phyloP scores from a whole-genome alignment of 2,888 invertebrate species.

The Mimas tiliae region DNA sequence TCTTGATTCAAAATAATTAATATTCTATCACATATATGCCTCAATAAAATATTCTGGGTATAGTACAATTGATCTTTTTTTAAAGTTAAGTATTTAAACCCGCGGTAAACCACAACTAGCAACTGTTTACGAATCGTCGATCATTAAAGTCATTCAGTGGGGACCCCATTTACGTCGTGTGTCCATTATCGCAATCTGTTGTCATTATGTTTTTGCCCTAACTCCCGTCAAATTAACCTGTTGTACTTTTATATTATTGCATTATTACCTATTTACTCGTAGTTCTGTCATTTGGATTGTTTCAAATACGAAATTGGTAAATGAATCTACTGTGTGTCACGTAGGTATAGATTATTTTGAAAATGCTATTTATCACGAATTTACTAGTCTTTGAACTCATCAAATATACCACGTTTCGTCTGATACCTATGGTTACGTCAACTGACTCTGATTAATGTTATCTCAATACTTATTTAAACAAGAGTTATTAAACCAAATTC shows the following conservation, averaged over 20 bases:
- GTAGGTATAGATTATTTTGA: no score
- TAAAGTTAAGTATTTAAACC: neutral
- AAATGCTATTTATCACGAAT: neutral
- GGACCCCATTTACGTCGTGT: conserved; percentile 41
- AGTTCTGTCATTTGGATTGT: neutral
- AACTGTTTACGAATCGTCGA: conserved; percentile 43
- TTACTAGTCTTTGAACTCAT: neutral
- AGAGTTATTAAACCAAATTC: neutral
- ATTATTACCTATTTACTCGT: no score
- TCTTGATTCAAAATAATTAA: no score
- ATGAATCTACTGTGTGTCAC: no score
- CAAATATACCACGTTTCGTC: neutral
- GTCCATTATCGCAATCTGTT: conserved; percentile 27
- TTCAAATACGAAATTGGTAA: neutral
- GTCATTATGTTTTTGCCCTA: conserved; percentile 15
- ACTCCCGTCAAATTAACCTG: conserved; percentile 10
- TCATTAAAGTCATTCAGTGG: conserved; percentile 43
- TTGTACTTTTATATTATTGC: neutral
- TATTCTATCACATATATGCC: no score
- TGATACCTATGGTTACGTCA: neutral
- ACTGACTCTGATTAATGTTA: neutral
- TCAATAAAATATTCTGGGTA: no score
- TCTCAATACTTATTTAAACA: conserved; percentile 1
- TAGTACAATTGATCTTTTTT: no score
- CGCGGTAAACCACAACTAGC: conserved; percentile 12